A percentile compares a stretch with the other conserved stretches of the same genome.
Conservation (phyloP, 2,888 invertebrate genomes). For the Parnassius apollo region DNA sequence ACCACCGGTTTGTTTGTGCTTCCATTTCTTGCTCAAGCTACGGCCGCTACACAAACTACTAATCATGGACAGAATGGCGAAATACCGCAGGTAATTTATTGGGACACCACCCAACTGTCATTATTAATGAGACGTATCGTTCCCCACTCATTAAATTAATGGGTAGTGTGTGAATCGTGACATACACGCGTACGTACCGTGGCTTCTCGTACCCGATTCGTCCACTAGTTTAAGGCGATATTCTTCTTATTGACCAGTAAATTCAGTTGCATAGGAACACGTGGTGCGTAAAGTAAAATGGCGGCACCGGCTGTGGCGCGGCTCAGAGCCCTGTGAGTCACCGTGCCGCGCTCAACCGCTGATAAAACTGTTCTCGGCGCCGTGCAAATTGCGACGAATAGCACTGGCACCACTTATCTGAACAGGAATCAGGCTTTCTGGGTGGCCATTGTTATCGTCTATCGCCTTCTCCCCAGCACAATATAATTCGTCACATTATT, state of each 20-base stretch:
- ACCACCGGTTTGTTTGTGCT: not conserved
- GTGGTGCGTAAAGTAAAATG: conserved; percentile 74
- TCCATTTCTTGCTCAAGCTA: conserved; percentile 30
- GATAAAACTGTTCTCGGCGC: conserved; percentile 36
- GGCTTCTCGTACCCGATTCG: not conserved
- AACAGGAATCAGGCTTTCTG: conserved; percentile 7
- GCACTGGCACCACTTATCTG: not conserved
- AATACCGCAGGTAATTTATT: conserved; percentile 61
- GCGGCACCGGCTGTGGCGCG: conserved; percentile 53
- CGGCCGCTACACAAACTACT: conserved; percentile 37
- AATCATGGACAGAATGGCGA: conserved; percentile 59
- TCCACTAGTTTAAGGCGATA: not conserved
- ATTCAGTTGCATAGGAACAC: conserved; percentile 50
- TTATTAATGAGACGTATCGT: not conserved
- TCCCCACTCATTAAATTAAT: not conserved
- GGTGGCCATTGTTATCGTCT: no score
- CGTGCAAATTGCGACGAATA: conserved; percentile 11
- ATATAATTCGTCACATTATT: no score
- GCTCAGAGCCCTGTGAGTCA: conserved; percentile 38
- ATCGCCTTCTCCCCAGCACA: no score
- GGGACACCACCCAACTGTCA: not conserved
- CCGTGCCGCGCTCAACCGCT: conserved; percentile 36
- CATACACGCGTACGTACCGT: conserved; percentile 28
- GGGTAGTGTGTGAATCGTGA: conserved; percentile 20
- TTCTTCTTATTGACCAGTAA: conserved; percentile 12